Conservation (phyloP, 2,113 vertebrate genomes). For the Ellobius talpinus region DNA sequence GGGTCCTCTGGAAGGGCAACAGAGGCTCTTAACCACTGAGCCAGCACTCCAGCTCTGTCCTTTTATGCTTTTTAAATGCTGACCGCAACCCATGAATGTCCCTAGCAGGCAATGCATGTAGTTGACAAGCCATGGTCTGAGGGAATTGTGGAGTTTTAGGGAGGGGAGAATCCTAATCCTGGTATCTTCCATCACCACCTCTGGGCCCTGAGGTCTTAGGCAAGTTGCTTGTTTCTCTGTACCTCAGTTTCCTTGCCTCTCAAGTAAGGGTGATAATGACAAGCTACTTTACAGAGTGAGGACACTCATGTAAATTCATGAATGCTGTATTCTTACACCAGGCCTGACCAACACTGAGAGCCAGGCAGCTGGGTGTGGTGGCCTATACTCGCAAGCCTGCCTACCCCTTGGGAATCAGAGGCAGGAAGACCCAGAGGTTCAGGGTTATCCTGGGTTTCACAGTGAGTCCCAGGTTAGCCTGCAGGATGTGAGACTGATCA, state of each 20-base stretch:
- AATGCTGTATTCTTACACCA: background rate
- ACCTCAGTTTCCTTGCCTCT: background rate
- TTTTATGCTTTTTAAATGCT: background rate
- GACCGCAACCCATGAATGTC: background rate
- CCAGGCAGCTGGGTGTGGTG: background rate
- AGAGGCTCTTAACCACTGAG: background rate
- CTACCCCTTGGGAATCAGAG: background rate
- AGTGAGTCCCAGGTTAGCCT: background rate
- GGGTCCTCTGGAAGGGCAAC: no score
- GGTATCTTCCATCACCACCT: background rate
- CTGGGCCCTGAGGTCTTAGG: background rate
- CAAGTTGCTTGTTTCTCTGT: background rate
- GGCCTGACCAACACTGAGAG: background rate
- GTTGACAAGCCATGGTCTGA: accelerated
- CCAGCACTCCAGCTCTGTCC: background rate
- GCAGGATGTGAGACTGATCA: background rate
- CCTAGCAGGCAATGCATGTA: accelerated
- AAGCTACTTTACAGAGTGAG: background rate
- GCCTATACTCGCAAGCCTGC: background rate
- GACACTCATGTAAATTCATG: background rate
- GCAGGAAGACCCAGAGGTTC: background rate
- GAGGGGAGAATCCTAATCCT: accelerated
- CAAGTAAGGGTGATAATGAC: no score
- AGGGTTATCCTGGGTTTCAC: background rate
- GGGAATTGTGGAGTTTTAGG: background rate